phyloP scores from a whole-genome alignment of 2,888 invertebrate species.

The Limenitis arthemis region DNA sequence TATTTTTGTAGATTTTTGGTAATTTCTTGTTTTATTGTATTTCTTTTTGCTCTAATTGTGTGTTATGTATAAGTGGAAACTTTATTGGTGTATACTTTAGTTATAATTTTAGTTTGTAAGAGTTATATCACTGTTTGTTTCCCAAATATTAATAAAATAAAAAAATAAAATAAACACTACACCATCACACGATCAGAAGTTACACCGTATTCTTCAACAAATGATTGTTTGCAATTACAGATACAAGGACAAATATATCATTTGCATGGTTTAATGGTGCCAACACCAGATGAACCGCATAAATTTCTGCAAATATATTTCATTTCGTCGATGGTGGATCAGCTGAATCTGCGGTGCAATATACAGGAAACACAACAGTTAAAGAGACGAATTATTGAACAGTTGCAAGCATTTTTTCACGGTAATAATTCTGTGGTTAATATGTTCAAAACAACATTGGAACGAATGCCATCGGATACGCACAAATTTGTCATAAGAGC shows the following conservation, averaged over 20 bases:
- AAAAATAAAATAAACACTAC: too few species aligned
- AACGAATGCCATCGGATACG: conserved; percentile 26
- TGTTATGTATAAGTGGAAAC: too few species aligned
- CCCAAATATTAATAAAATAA: too few species aligned
- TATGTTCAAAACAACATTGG: conserved; percentile 28
- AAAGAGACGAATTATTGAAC: conserved; percentile 29
- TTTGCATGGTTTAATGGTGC: conserved; percentile 28
- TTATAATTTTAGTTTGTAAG: too few species aligned
- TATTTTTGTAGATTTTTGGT: too few species aligned
- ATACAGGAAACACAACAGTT: conserved; percentile 28
- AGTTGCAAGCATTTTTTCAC: conserved; percentile 29
- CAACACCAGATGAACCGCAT: conserved; percentile 29
- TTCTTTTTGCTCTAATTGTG: too few species aligned
- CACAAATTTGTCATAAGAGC: conserved; percentile 28
- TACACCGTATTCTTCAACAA: conserved; percentile 25
- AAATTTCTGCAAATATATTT: conserved; percentile 32
- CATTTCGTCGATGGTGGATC: conserved; percentile 29
- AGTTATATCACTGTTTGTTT: too few species aligned
- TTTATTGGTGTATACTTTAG: too few species aligned
- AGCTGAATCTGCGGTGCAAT: too few species aligned
- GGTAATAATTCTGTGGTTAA: conserved; percentile 26
- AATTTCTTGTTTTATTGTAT: too few species aligned
- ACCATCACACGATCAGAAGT: conserved; percentile 20
- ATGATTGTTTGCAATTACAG: conserved; percentile 23
- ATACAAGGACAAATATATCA: conserved; percentile 32